Evolutionary conservation across 2,888 invertebrate genomes (phyloP).

Genomic region (Fragum sueziense): DNA sequence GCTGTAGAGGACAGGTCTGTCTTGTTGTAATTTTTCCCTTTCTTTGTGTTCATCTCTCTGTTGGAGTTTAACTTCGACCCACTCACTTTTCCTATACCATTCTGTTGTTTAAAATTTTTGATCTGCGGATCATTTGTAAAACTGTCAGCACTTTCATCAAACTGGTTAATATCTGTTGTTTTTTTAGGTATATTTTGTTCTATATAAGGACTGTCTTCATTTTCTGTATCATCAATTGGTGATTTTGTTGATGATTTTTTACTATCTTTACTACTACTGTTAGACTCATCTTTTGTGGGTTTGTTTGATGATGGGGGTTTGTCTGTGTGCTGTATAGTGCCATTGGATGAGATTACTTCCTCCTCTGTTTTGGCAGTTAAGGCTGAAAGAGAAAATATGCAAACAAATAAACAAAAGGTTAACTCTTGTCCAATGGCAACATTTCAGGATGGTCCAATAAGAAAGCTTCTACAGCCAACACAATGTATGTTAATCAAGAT

Average conservation of each 20-base stretch:
- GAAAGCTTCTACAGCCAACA: no score
- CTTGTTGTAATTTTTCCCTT: conserved; percentile 75
- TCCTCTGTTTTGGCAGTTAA: conserved; percentile 81
- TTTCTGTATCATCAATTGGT: conserved; percentile 69
- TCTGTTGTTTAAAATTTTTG: conserved; percentile 74
- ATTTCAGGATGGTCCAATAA: no score
- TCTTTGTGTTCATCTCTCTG: conserved; percentile 74
- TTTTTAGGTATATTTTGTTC: conserved; percentile 77
- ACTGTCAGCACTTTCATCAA: conserved; percentile 77
- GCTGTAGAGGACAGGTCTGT: conserved; percentile 70
- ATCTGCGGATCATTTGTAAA: conserved; percentile 76
- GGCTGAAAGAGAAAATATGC: conserved; percentile 68
- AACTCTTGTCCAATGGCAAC: no score
- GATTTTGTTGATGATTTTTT: conserved; percentile 65
- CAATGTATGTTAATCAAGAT: no score
- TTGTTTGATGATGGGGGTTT: conserved; percentile 60
- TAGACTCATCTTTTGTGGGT: conserved; percentile 47
- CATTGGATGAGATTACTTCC: conserved; percentile 82
- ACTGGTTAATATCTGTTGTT: conserved; percentile 78
- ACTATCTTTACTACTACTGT: conserved; percentile 18
- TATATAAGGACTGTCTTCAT: conserved; percentile 78
- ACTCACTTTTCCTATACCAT: conserved; percentile 68
- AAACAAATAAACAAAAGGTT: not conserved
- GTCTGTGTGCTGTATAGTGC: conserved; percentile 71
- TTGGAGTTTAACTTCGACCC: conserved; percentile 76